Base-by-base conservation (phyloP, 2,113 vertebrate species). In the Coregonus clupeaformis region DNA sequence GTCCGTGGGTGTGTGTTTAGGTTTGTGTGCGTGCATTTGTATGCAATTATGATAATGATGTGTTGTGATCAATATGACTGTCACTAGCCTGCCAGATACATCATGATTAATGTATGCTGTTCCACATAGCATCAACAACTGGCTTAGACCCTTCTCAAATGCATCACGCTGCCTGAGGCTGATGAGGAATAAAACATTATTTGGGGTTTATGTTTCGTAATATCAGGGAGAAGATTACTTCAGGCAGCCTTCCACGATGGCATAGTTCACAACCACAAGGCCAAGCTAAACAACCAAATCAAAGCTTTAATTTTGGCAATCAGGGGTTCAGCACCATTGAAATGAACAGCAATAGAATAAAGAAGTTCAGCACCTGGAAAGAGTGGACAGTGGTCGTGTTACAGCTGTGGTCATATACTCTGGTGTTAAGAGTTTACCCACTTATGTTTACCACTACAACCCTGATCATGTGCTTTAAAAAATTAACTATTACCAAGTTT, bases 101-200 rank as follows among this genome's bases (percentile, higher is more conserved):
- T 73, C 52, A 87, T 89, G 87, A 90, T 87, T 88, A 88, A 91
- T 88, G 79, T 80, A 86, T 88, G 88, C 74, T 76, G 86, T 71
- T 71, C 88, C 81, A 90, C 80, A 89, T 88, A 74, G 68, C 57
- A 60, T 82, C 74, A 45, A 69, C 70, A 78, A 64, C 73, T 79
- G 72, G 82, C 79, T 69, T 65, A 36, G 74, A 78, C 84, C 78
- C 16, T 67, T 67, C 36, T 36, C 57, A 71, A 5, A 6, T 75
- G 76, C 70, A 74, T 77, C 59, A 85, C 68, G 77, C 73, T 82
- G 81, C 80, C 67, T 68, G 77, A 25, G 32, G 76, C 80, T 80
- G 77, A 85, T 77, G 65, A 55, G 66, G 80, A 87, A 75, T 12
- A 16, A 75, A 47, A 63, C 11, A 67, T 60, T 74, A 62, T 82